Evolutionary conservation across 2,888 invertebrate genomes (phyloP).

Genomic region (Morpho achilles): DNA sequence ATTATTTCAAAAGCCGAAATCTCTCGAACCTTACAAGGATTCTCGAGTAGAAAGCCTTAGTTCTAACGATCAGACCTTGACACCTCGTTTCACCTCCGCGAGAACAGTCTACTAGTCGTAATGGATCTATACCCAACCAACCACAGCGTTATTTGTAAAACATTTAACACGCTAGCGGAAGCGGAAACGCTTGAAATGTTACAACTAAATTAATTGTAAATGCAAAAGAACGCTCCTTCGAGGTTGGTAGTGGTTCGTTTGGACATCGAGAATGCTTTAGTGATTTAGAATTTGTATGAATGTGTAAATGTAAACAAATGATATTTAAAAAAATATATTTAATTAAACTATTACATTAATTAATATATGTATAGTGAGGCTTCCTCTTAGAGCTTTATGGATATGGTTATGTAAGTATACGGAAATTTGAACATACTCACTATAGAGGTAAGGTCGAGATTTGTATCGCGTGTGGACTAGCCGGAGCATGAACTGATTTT

Average conservation of each 20-base stretch:
- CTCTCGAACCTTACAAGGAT: no score
- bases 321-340: conserved; percentile 60
- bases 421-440: conserved; percentile 73
- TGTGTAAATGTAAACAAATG: conserved; percentile 67
- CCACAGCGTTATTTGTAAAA: conserved; percentile 23
- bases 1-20: no score
- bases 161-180: conserved; percentile 36
- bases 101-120: conserved; percentile 54
- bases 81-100: conserved; percentile 17
- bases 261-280: conserved; percentile 70
- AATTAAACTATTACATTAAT: conserved; percentile 50
- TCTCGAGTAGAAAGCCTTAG: no score
- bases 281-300: conserved; percentile 65
- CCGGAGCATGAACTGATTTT: neutral
- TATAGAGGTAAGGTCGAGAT: conserved; percentile 55
- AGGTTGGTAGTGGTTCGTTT: conserved; percentile 41
- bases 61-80: no score
- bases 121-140: conserved; percentile 57
- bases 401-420: conserved; percentile 72
- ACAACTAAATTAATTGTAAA: conserved; percentile 36
- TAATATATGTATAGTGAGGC: conserved; percentile 70
- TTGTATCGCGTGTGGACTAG: conserved; percentile 38
- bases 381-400: conserved; percentile 76
- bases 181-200: no score
- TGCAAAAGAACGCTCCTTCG: conserved; percentile 37